These are phyloP conservation scores for Mus minutoides DNA, from an alignment of 2,797 vertebrate genomes.

Conservation along the genomic window DNA sequence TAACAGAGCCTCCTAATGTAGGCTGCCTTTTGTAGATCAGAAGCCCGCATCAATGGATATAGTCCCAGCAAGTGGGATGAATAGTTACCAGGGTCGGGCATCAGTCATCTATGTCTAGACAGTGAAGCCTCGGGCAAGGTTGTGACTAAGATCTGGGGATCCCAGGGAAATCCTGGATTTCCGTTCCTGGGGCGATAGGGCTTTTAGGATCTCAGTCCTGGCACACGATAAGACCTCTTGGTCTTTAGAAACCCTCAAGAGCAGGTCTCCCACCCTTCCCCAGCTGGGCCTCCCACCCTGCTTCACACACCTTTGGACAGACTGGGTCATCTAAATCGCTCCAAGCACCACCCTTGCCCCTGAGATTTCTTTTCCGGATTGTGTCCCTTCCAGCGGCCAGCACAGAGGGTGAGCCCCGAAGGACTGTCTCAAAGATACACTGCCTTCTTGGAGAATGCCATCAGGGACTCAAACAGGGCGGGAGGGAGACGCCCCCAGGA, in stretches of 20 bases:
- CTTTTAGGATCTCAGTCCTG: background rate
- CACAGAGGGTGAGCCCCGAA: background rate
- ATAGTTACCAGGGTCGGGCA: background rate
- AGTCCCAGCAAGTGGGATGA: background rate
- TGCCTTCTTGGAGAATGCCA: background rate
- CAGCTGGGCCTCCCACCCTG: no score
- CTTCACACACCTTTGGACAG: background rate
- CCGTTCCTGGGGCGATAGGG: background rate
- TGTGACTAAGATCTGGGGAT: conserved; percentile 52
- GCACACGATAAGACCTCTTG: background rate
- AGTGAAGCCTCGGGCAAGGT: background rate
- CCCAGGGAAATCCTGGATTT: background rate
- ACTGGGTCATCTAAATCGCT: background rate
- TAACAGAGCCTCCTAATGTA: background rate
- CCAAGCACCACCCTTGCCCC: background rate
- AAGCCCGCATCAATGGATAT: background rate
- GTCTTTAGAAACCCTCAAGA: background rate
- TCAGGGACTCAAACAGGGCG: background rate
- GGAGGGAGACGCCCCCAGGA: background rate
- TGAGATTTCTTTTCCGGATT: background rate
- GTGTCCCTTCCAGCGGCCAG: background rate
- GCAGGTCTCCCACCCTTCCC: background rate
- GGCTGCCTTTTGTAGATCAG: conserved; percentile 8
- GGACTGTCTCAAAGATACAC: background rate
- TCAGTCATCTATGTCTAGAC: background rate